A percentile compares a stretch with the other conserved stretches of the same genome.
phyloP scores from a whole-genome alignment of 1,140 invertebrate genomes.

The Oryzaephilus surinamensis region DNA sequence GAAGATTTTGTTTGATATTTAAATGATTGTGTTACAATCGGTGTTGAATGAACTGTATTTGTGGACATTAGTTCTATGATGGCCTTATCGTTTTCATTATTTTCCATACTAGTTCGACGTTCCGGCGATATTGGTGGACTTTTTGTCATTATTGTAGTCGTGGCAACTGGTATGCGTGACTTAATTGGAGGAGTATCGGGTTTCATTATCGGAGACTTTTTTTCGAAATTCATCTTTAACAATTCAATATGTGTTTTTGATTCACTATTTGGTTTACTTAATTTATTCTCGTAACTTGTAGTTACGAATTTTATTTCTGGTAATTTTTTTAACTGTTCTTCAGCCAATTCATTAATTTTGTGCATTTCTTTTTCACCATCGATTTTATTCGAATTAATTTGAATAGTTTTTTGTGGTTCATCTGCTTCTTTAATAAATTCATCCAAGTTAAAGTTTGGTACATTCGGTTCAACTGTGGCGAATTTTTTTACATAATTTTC shows the following conservation, averaged over 20 bases:
- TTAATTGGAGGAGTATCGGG: conserved; percentile 10
- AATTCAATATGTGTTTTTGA: conserved; percentile 39
- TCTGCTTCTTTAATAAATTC: conserved; percentile 17
- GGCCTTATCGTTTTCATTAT: conserved; percentile 28
- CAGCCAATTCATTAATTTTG: conserved; percentile 32
- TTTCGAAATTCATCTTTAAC: conserved; percentile 38
- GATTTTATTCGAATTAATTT: conserved; percentile 19
- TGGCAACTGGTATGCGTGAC: conserved; percentile 25
- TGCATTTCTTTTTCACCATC: conserved; percentile 28
- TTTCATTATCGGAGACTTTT: conserved; percentile 27
- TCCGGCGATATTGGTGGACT: conserved; percentile 33
- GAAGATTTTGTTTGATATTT: no score
- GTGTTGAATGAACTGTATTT: conserved; percentile 22
- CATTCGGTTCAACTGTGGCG: conserved; percentile 25
- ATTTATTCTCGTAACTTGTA: conserved; percentile 45
- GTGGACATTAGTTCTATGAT: conserved; percentile 32
- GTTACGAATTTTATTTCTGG: conserved; percentile 47
- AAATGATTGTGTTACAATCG: conserved; percentile 11
- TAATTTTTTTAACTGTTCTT: conserved; percentile 32
- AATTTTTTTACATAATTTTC: conserved; percentile 32
- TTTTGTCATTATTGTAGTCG: conserved; percentile 24
- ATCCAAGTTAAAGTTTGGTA: conserved; percentile 24
- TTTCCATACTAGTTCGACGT: conserved; percentile 28
- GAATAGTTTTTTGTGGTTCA: conserved; percentile 8
- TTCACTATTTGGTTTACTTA: conserved; percentile 34